Evolutionary conservation across 2,888 invertebrate genomes (phyloP), one percentile per base, ranked within the genome.

Genomic region (Dromius quadrimaculatus): DNA sequence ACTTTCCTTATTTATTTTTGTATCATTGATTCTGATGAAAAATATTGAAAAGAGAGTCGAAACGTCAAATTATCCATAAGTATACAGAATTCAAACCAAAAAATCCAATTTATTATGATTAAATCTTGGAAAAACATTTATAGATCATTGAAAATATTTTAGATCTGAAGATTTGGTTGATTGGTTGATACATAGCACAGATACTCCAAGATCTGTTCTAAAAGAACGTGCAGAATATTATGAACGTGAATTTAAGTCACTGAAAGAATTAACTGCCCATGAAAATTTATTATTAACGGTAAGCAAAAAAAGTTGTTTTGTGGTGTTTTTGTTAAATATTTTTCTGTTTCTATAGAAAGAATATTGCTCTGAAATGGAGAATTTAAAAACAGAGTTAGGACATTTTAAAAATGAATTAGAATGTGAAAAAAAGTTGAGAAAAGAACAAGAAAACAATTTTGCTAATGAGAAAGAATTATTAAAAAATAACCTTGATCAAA

Each of bases 191-290:
- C 11, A 61, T 20, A 78, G 78, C 19, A 78, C 80, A 4, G 77
- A 74, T 5, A 82, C 81, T 17, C 81, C 81, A 5, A 80, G 78
- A 71, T 36, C 74, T 1, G 71, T 76, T 20, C 71, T 81, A 8
- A 76, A 79, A 8, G 74, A 76, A 38, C 85, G 85, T 75, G 84
- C 85, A 1, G 81, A 81, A 74, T 76, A 81, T 71, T 83, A 88
- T 2, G 85, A 87, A 73, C 82, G 82, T 62, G 86, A 87, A 73
- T 83, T 85, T 0, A 80, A 84, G 73, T 85, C 87, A 68, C 81
- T 90, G 11, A 80, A 84, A 62, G 87, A 87, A 75, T 84, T 87
- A 72, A 88, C 89, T 1, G 84, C 85, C 63, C 80, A 88, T 73
- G 90, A 90, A 78, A 88, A 87, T 71, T 84, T 87, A 62, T 81